Conservation (phyloP, 2,888 invertebrate genomes). For the Cotesia congregata region DNA sequence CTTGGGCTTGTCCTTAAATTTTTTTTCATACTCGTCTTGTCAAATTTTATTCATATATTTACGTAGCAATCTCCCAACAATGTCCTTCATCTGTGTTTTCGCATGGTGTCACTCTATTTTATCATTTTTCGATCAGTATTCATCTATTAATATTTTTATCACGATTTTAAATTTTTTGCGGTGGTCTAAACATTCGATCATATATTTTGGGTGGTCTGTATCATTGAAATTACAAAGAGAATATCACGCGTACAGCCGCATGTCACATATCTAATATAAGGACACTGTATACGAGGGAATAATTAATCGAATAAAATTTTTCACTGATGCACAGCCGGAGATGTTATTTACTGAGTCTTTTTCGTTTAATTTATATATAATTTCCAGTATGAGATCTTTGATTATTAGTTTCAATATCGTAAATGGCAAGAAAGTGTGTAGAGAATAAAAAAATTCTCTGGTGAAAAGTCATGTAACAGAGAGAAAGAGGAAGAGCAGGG, state of each 20-base stretch:
- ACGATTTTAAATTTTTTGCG: neutral
- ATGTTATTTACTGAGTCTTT: neutral
- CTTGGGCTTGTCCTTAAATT: neutral
- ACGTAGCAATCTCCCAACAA: slow-evolving; percentile 13
- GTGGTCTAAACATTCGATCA: slow-evolving; percentile 14
- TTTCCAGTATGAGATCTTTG: neutral
- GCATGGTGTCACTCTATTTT: too few relatives aligned
- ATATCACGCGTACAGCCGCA: neutral
- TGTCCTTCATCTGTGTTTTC: too few relatives aligned
- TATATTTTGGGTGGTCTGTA: slow-evolving; percentile 33
- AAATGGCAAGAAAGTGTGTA: slow-evolving; percentile 41
- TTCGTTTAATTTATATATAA: neutral
- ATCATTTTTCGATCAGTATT: too few relatives aligned
- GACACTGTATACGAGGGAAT: neutral
- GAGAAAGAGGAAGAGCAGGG: slow-evolving; percentile 11
- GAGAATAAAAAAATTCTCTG: slow-evolving; percentile 37
- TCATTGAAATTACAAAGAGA: neutral
- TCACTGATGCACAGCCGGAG: neutral
- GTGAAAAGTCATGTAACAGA: neutral
- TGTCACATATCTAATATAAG: neutral
- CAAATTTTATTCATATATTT: slow-evolving; percentile 1
- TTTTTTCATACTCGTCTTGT: slow-evolving; percentile 23
- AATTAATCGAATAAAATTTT: neutral
- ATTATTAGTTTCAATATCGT: slow-evolving; percentile 44
- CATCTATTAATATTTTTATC: slow-evolving; percentile 29